Evolutionary conservation across 2,797 vertebrate genomes (phyloP).

Genomic region (Luscinia megarhynchos): DNA sequence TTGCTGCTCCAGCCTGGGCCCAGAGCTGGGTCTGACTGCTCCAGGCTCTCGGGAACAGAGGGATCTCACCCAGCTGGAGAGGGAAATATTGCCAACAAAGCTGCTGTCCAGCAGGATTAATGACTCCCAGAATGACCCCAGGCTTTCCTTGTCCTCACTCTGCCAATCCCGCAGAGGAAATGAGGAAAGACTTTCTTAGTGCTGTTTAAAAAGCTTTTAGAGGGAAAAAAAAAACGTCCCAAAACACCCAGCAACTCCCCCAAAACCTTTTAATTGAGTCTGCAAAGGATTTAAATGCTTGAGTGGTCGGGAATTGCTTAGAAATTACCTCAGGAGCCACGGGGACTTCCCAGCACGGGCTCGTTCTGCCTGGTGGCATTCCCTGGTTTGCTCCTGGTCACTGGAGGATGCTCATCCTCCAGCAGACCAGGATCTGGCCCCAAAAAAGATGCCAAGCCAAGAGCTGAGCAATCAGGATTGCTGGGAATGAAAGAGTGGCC

Average conservation of each 20-base stretch:
- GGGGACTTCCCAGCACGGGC: background rate
- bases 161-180: background rate
- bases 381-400: background rate
- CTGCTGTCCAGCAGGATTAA: constrained; percentile 63
- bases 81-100: constrained; percentile 37
- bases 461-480: background rate
- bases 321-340: constrained; percentile 51
- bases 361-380: background rate
- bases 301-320: background rate
- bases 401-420: background rate
- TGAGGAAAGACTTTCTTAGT: constrained; percentile 42
- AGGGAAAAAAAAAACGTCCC: accelerated
- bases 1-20: background rate
- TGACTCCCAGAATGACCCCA: background rate
- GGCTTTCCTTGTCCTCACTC: constrained; percentile 25
- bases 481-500: accelerated
- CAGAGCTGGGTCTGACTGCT: background rate
- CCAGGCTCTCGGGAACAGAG: background rate
- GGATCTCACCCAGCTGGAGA: background rate
- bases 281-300: constrained; percentile 46
- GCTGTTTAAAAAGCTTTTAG: constrained; percentile 42
- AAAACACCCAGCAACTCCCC: background rate
- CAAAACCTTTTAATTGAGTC: constrained; percentile 43
- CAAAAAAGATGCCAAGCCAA: background rate
- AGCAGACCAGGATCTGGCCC: background rate